Evolutionary conservation across 2,797 vertebrate species (phyloP).

Genomic region (Rhinophrynus dorsalis): DNA sequence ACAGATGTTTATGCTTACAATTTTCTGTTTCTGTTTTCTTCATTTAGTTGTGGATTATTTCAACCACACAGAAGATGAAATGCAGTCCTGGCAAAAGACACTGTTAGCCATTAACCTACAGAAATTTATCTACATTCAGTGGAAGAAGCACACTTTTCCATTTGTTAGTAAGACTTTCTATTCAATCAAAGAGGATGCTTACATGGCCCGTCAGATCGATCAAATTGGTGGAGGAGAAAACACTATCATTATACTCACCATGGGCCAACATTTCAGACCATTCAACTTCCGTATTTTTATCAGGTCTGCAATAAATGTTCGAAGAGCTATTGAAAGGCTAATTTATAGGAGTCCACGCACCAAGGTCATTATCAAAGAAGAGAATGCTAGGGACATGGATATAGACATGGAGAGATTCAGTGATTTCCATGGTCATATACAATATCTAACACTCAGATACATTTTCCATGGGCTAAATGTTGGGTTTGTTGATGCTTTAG

Average conservation of each 20-base stretch:
- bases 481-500: conserved; percentile 30
- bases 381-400: conserved; percentile 33
- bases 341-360: conserved; percentile 43
- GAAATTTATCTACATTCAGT: conserved; percentile 22
- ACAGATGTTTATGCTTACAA: too few species aligned
- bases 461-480: conserved; percentile 47
- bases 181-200: conserved; percentile 28
- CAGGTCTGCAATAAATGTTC: conserved; percentile 43
- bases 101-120: conserved; percentile 47
- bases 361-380: conserved; percentile 52
- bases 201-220: conserved; percentile 27
- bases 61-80: conserved; percentile 45
- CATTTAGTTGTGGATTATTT: conserved; percentile 38
- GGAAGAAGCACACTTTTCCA: conserved; percentile 21
- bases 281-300: conserved; percentile 30
- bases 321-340: conserved; percentile 48
- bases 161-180: conserved; percentile 24
- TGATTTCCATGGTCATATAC: conserved; percentile 46
- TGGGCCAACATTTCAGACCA: conserved; percentile 42
- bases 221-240: neutral
- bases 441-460: conserved; percentile 47
- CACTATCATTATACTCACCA: conserved; percentile 6
- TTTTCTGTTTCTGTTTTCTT: neutral
- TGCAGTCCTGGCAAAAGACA: conserved; percentile 47
- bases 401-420: conserved; percentile 3